phyloP scores from a whole-genome alignment of 2,113 vertebrate genomes.

The Calyptomena viridis region DNA sequence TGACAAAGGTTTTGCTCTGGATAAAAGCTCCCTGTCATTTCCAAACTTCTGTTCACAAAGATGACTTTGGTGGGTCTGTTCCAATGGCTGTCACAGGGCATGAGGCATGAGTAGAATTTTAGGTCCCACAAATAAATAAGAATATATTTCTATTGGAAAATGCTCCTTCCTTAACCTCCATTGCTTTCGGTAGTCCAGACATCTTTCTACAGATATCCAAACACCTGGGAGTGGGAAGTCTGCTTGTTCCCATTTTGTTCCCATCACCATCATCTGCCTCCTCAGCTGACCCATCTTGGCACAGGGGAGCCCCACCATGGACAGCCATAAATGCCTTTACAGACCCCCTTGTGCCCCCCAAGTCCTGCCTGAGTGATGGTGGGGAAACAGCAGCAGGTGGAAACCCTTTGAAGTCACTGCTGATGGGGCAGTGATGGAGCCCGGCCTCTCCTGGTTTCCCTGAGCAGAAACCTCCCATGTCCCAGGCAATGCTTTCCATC shows the following conservation, averaged over 20 bases:
- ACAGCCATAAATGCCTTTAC: background rate
- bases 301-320: background rate
- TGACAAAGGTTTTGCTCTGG: constrained; percentile 26
- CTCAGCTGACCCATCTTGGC: background rate
- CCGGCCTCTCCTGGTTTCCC: background rate
- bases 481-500: background rate
- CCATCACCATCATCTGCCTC: background rate
- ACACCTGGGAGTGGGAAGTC: background rate
- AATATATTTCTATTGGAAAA: background rate
- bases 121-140: background rate
- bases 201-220: background rate
- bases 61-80: background rate
- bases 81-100: background rate
- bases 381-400: background rate
- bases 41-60: background rate
- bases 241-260: background rate
- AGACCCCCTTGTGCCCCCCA: accelerated
- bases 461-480: background rate
- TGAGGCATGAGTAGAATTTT: background rate
- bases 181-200: accelerated
- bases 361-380: background rate
- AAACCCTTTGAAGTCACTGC: background rate
- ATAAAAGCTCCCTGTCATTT: constrained; percentile 7
- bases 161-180: background rate
- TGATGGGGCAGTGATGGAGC: accelerated